Percentiles rank a stretch among this genome's conserved stretches.
Evolutionary conservation across 2,113 vertebrate genomes (phyloP).

Genomic region (Microcebus jonahi): DNA sequence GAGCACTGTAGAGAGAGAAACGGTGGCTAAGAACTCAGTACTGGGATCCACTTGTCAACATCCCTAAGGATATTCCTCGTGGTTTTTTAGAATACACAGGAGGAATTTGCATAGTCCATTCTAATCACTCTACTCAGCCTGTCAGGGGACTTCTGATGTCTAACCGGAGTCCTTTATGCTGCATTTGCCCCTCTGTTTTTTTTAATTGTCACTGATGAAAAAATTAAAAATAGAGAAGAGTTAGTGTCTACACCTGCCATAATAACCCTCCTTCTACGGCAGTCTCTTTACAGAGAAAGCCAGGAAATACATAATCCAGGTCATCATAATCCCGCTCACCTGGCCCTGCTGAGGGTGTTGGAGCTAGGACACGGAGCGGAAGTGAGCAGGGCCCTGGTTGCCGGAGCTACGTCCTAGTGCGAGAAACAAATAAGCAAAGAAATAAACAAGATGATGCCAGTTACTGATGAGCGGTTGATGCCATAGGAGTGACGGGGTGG

Average conservation of each 20-base stretch:
- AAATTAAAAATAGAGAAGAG: not conserved
- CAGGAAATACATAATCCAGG: not conserved
- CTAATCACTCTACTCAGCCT: not conserved
- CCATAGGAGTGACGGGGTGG: not conserved
- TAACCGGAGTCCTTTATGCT: not conserved
- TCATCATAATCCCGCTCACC: not conserved
- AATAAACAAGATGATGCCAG: not conserved
- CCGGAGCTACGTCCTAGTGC: not conserved
- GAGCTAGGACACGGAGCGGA: not conserved
- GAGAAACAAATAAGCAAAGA: not conserved
- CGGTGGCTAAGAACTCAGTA: not conserved
- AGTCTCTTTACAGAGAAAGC: not conserved
- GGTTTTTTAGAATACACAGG: no score
- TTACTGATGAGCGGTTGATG: not conserved
- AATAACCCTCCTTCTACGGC: not conserved
- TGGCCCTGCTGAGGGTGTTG: no score
- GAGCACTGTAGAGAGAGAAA: not conserved
- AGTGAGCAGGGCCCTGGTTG: not conserved
- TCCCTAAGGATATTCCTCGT: no score
- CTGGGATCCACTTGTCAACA: not conserved
- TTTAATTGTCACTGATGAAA: not conserved
- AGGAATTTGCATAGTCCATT: not conserved
- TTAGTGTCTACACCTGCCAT: fast-evolving
- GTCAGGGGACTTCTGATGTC: not conserved
- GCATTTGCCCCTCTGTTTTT: not conserved